These are phyloP conservation scores for Regulus satrapa DNA, from an alignment of 2,113 vertebrate species.

Conservation along the genomic window DNA sequence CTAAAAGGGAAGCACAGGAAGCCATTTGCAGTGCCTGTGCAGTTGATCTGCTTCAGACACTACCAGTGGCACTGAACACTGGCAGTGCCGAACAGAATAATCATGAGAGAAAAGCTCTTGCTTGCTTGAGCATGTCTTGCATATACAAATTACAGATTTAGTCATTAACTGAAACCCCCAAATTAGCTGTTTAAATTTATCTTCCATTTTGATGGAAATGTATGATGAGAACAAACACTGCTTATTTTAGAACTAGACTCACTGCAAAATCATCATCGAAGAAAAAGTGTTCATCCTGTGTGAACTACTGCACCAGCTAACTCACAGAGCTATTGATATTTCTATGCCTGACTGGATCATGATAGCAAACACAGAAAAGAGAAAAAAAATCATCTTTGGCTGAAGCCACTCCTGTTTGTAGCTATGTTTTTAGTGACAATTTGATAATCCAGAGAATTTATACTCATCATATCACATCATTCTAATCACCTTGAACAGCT, in stretches of 20 bases:
- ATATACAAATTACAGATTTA: not conserved
- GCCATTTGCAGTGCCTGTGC: not conserved
- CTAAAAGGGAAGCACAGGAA: not conserved
- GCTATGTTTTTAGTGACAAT: not conserved
- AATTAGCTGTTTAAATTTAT: not conserved
- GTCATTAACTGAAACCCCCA: not conserved
- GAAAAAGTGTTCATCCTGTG: not conserved
- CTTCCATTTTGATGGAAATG: not conserved
- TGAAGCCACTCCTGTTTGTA: not conserved
- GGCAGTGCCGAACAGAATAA: not conserved
- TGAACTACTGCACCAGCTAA: not conserved
- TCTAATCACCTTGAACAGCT: not conserved
- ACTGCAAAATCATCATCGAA: not conserved
- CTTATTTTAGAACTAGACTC: not conserved
- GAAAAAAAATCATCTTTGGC: not conserved
- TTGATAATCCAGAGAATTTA: not conserved
- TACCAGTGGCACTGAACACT: not conserved
- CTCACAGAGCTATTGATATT: not conserved
- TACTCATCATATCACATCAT: not conserved
- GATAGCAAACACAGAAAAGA: not conserved
- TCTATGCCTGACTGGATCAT: not conserved
- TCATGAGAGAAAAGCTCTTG: not conserved
- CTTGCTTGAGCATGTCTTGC: not conserved
- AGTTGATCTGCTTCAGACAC: not conserved
- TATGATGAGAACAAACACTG: not conserved